Percentiles rank a stretch among this genome's conserved stretches.
phyloP scores from a whole-genome alignment of 2,888 invertebrate genomes.

The Cyclophora punctaria region DNA sequence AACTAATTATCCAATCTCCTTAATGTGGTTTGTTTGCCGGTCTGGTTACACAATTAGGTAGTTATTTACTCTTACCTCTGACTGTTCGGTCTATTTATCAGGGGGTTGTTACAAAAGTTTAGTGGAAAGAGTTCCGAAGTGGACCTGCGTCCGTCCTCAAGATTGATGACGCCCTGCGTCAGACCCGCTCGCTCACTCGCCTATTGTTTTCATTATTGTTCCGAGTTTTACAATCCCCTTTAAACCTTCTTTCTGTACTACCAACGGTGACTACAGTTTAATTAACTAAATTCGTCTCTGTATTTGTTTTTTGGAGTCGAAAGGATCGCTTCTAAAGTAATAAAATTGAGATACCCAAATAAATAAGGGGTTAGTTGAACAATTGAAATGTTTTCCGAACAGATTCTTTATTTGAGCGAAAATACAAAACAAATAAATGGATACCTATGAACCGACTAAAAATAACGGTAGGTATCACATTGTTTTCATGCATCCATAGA shows the following conservation, averaged over 20 bases:
- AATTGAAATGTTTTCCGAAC: not conserved
- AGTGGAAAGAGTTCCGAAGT: constrained; percentile 56
- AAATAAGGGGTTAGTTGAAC: not conserved
- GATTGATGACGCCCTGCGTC: constrained; percentile 58
- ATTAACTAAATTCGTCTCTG: constrained; percentile 22
- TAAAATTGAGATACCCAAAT: not conserved
- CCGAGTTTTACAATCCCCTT: constrained; percentile 39
- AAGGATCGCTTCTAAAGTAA: not conserved
- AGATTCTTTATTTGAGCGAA: no score
- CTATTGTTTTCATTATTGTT: constrained; percentile 48
- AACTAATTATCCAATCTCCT: constrained; percentile 23
- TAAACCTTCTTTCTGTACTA: constrained; percentile 28
- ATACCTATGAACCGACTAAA: no score
- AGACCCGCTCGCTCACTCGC: constrained; percentile 34
- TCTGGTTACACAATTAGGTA: constrained; percentile 23
- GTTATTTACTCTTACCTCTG: constrained; percentile 37
- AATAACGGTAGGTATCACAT: no score
- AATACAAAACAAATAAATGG: no score
- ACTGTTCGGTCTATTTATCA: constrained; percentile 57
- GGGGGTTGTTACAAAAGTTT: constrained; percentile 57
- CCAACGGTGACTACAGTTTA: constrained; percentile 22
- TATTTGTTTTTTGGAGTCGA: constrained; percentile 5
- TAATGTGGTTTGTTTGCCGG: constrained; percentile 21
- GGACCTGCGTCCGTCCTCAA: constrained; percentile 54
- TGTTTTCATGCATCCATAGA: not conserved